Evolutionary conservation across 1,140 invertebrate species (phyloP).

Genomic region (Drosophila saltans): DNA sequence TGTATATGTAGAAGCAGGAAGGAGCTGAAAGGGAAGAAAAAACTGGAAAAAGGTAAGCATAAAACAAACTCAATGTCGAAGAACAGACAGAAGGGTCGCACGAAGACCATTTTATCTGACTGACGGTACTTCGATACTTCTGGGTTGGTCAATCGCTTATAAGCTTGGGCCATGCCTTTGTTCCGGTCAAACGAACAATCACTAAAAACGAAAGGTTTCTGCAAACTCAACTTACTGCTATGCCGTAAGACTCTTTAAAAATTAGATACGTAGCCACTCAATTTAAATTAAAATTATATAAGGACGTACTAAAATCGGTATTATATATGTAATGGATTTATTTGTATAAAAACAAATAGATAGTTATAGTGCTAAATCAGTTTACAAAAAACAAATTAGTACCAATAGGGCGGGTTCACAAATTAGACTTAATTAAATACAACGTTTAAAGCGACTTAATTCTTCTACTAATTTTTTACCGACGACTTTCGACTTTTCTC

Average conservation of each 20-base stretch:
- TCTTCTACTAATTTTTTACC: no score
- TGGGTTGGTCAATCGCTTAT: constrained; percentile 9
- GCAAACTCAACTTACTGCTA: not conserved
- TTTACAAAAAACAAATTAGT: no score
- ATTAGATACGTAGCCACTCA: not conserved
- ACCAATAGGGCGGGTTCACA: no score
- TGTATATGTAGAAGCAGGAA: not conserved
- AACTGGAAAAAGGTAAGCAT: constrained; percentile 18
- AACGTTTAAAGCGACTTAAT: no score
- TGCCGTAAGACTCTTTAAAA: not conserved
- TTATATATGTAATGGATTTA: no score
- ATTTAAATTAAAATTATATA: no score
- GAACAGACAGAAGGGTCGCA: constrained; percentile 25
- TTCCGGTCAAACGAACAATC: constrained; percentile 2
- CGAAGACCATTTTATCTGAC: constrained; percentile 9
- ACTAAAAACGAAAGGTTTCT: not conserved
- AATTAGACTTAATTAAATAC: no score
- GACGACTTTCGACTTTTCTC: no score
- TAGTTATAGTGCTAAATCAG: no score
- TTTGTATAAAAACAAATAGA: no score
- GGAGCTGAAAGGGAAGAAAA: constrained; percentile 10
- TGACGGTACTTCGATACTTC: constrained; percentile 4
- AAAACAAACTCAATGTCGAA: constrained; percentile 4
- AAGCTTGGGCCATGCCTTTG: constrained; percentile 2
- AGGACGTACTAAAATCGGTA: no score